Conservation (phyloP, 2,888 invertebrate genomes). For the Myopa testacea region DNA sequence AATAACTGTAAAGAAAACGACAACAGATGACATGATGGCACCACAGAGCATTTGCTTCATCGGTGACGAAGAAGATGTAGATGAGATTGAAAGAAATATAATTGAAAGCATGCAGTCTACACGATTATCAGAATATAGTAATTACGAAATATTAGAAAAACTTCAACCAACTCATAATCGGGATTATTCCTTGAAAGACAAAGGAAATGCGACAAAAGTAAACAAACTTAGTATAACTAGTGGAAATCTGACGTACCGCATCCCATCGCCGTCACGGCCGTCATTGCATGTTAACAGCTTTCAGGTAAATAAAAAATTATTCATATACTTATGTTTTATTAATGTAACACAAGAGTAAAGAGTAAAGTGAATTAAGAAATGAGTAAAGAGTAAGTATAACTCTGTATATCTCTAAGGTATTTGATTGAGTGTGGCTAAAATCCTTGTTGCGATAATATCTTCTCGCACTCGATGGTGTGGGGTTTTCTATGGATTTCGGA, state of each 20-base stretch:
- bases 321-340: too few species aligned
- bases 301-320: constrained; percentile 67
- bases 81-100: constrained; percentile 67
- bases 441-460: too few species aligned
- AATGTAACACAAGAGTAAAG: too few species aligned
- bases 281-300: constrained; percentile 78
- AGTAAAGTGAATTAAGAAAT: too few species aligned
- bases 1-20: constrained; percentile 55
- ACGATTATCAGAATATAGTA: constrained; percentile 56
- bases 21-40: constrained; percentile 88
- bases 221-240: constrained; percentile 84
- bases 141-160: constrained; percentile 43
- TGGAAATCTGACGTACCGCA: constrained; percentile 88
- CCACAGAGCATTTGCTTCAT: constrained; percentile 94
- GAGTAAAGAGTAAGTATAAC: too few species aligned
- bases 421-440: neutral
- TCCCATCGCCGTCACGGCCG: constrained; percentile 88
- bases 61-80: constrained; percentile 75
- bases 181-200: constrained; percentile 73
- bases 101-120: constrained; percentile 63
- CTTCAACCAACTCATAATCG: constrained; percentile 58
- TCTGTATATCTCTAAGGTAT: neutral
- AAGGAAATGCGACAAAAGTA: constrained; percentile 57
- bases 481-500: too few species aligned
- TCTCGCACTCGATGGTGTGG: too few species aligned